These are phyloP conservation scores for Hoplodrina ambigua DNA, from an alignment of 2,888 invertebrate genomes.

Conservation along the genomic window DNA sequence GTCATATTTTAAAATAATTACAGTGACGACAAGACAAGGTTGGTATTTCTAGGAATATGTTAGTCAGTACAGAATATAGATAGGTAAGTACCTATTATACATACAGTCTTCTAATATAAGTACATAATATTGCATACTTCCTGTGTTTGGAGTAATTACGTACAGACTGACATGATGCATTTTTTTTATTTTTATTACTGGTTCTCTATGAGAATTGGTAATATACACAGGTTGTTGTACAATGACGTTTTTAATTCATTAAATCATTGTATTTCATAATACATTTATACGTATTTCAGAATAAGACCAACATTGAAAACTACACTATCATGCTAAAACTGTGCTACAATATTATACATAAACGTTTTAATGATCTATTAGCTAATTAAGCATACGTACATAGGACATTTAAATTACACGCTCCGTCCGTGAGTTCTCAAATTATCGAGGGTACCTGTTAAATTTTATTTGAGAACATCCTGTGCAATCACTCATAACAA, in stretches of 20 bases:
- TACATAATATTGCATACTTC: slow-evolving; percentile 44
- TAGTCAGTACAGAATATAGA: slow-evolving; percentile 29
- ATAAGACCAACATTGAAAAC: neutral
- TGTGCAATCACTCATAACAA: slow-evolving; percentile 4
- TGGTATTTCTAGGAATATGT: slow-evolving; percentile 13
- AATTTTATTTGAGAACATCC: slow-evolving; percentile 33
- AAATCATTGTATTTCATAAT: neutral
- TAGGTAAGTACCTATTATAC: neutral
- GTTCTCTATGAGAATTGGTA: neutral
- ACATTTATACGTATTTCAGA: too few relatives aligned
- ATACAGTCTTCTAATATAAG: slow-evolving; percentile 17
- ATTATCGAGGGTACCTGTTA: slow-evolving; percentile 38
- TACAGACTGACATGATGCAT: neutral
- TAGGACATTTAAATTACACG: slow-evolving; percentile 38
- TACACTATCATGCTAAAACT: neutral
- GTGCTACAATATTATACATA: too few relatives aligned
- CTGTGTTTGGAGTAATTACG: slow-evolving; percentile 19
- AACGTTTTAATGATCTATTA: slow-evolving; percentile 1
- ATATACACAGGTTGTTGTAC: neutral
- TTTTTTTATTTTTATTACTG: neutral
- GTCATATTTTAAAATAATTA: slow-evolving; percentile 21
- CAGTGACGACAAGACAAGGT: slow-evolving; percentile 22
- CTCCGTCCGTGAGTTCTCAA: slow-evolving; percentile 25
- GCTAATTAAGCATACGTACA: slow-evolving; percentile 14
- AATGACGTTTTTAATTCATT: neutral